Percentiles rank a stretch among this genome's conserved stretches.
Evolutionary conservation across 2,113 vertebrate genomes (phyloP).

Genomic region (Alces alces): DNA sequence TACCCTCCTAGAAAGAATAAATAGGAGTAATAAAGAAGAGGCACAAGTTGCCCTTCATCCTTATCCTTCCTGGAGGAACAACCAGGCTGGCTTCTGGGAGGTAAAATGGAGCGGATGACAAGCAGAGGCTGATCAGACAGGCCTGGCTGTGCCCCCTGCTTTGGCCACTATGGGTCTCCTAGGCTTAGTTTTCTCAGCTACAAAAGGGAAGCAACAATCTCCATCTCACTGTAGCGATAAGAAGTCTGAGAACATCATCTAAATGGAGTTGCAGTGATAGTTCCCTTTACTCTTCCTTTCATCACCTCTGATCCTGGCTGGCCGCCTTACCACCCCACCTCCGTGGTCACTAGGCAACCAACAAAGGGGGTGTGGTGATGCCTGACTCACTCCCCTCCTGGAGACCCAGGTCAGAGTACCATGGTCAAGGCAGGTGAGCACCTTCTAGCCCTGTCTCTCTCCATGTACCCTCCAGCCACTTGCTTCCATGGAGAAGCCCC

Average conservation of each 20-base stretch:
- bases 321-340: neutral
- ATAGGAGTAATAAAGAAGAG: neutral
- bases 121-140: neutral
- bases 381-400: accelerated
- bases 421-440: neutral
- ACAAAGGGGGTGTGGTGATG: neutral
- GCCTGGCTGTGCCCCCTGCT: neutral
- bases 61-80: no score
- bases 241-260: neutral
- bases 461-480: neutral
- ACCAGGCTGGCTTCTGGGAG: neutral
- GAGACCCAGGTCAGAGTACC: neutral
- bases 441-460: neutral
- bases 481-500: neutral
- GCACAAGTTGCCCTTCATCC: neutral
- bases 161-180: neutral
- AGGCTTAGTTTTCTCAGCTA: neutral
- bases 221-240: neutral
- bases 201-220: neutral
- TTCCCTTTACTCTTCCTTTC: neutral
- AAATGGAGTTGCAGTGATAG: neutral
- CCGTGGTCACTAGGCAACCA: neutral
- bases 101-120: neutral
- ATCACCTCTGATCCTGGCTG: neutral
- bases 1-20: neutral